phyloP scores from a whole-genome alignment of 1,140 invertebrate species.

The Caenorhabditis remanei region DNA sequence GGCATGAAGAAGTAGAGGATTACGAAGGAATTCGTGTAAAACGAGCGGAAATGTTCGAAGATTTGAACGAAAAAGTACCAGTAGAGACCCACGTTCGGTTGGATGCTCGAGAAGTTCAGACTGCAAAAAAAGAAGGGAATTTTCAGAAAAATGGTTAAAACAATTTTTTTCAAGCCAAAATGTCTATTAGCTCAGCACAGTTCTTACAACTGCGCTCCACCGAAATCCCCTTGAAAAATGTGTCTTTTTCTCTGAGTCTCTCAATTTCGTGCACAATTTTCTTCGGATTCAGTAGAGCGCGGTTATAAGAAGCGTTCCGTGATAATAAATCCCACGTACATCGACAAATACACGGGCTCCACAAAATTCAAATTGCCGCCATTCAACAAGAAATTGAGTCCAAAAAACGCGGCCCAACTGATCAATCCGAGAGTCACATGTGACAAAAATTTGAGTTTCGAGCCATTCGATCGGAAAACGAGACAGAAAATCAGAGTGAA shows the following conservation, averaged over 20 bases:
- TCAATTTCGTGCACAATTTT: too few species aligned
- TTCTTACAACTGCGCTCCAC: too few species aligned
- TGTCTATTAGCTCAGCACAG: too few species aligned
- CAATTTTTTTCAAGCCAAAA: too few species aligned
- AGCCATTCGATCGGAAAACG: constrained; percentile 15
- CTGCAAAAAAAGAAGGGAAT: constrained; percentile 77
- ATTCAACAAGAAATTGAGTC: constrained; percentile 47
- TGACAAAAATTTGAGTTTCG: background rate
- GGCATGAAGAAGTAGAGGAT: constrained; percentile 91
- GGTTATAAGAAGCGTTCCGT: background rate
- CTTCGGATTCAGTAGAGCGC: too few species aligned
- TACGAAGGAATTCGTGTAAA: constrained; percentile 97
- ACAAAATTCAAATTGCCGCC: constrained; percentile 66
- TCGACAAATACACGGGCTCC: constrained; percentile 75
- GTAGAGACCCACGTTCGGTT: constrained; percentile 94
- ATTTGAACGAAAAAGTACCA: constrained; percentile 99
- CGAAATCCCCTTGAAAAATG: too few species aligned
- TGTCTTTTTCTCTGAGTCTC: too few species aligned
- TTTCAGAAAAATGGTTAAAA: too few species aligned
- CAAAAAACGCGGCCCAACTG: background rate
- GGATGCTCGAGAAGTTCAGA: constrained; percentile 87
- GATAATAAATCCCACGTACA: constrained; percentile 80
- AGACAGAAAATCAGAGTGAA: constrained; percentile 6
- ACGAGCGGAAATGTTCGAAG: constrained; percentile 96
- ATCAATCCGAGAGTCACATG: background rate